These are phyloP conservation scores for Eudasyphora cyanicolor DNA, from an alignment of 2,888 invertebrate genomes.

Conservation along the genomic window DNA sequence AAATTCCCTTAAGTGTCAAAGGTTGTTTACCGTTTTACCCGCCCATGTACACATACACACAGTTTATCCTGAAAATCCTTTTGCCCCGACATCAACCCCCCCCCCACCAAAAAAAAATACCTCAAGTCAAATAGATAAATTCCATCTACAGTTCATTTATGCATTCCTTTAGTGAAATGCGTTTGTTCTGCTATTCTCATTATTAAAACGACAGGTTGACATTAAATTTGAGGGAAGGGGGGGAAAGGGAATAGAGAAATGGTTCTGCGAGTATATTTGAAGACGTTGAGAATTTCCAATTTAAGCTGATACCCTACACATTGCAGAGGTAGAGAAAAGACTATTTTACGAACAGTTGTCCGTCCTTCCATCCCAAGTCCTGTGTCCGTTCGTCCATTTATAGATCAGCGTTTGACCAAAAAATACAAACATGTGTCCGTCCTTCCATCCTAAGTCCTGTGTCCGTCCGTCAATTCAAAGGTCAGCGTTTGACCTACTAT, in stretches of 20 bases:
- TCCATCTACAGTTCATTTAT: background rate
- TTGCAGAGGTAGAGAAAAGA: too few species aligned
- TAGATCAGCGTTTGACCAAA: too few species aligned
- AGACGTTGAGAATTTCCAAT: background rate
- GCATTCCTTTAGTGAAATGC: background rate
- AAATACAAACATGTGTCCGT: too few species aligned
- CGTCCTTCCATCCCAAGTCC: too few species aligned
- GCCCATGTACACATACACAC: background rate
- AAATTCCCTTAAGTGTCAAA: constrained; percentile 3
- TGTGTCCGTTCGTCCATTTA: too few species aligned
- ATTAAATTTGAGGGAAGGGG: background rate
- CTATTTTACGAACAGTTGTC: too few species aligned
- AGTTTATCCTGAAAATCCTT: background rate
- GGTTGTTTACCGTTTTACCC: background rate
- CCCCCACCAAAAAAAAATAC: too few species aligned
- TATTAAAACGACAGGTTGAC: constrained; percentile 16
- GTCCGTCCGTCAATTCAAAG: too few species aligned
- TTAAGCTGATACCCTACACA: background rate
- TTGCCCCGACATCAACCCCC: too few species aligned
- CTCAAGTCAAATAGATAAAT: constrained; percentile 1
- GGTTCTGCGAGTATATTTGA: background rate
- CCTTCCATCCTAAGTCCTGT: too few species aligned
- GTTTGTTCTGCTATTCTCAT: background rate
- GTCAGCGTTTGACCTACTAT: too few species aligned
- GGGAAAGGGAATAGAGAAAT: background rate